phyloP scores from a whole-genome alignment of 1,140 invertebrate species.

The Dinothrombium tinctorium region DNA sequence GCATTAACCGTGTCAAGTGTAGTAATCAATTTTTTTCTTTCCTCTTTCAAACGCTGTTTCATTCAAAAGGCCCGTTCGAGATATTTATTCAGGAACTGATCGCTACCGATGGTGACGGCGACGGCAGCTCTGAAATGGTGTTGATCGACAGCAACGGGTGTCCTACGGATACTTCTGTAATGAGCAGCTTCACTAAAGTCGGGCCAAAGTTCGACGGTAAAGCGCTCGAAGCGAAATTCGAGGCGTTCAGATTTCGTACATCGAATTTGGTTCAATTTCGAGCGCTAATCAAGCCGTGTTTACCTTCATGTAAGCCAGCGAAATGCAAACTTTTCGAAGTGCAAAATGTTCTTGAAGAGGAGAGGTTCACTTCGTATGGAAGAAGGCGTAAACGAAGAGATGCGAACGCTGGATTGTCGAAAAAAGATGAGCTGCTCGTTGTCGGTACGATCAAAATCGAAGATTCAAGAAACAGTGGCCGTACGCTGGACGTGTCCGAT shows the following conservation, averaged over 20 bases:
- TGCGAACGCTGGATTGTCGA: conserved; percentile 18
- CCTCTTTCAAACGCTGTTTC: too few relatives aligned
- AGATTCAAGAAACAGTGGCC: too few relatives aligned
- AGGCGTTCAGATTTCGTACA: conserved; percentile 85
- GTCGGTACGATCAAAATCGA: conserved; percentile 72
- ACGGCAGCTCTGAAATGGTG: conserved; percentile 54
- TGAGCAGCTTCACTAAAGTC: conserved; percentile 33
- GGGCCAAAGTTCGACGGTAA: conserved; percentile 23
- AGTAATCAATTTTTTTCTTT: conserved; percentile 4
- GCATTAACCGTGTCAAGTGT: too few relatives aligned
- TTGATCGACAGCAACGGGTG: conserved; percentile 62
- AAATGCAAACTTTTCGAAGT: conserved; percentile 2
- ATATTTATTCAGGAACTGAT: conserved; percentile 79
- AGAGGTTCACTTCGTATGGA: conserved; percentile 48
- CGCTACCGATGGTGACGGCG: conserved; percentile 78
- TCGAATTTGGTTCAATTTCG: conserved; percentile 83
- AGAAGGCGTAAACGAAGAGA: conserved; percentile 30
- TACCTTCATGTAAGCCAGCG: conserved; percentile 60
- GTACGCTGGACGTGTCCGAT: too few relatives aligned
- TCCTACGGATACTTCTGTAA: conserved; percentile 27
- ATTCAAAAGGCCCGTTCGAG: conserved; percentile 59
- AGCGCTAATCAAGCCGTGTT: conserved; percentile 71
- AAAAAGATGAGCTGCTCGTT: conserved; percentile 47
- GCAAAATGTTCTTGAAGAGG: conserved; percentile 27
- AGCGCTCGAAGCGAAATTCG: conserved; percentile 64